Evolutionary conservation across 2,113 vertebrate genomes (phyloP).

Genomic region (Clinocottus analis): DNA sequence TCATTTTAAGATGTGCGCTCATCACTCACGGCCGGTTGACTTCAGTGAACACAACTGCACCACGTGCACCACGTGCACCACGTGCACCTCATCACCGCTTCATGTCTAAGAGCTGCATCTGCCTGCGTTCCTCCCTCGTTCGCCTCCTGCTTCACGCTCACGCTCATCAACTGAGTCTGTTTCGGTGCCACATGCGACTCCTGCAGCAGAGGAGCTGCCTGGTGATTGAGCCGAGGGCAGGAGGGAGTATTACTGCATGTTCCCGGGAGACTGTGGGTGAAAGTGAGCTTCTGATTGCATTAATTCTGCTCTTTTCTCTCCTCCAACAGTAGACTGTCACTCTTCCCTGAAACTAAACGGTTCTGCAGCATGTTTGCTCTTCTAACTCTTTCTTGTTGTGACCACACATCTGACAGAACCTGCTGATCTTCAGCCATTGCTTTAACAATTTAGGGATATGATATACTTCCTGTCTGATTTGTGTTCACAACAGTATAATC

Average conservation of each 20-base stretch:
- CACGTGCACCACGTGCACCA: too few relatives aligned
- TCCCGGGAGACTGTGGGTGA: conserved; percentile 9
- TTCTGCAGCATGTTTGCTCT: conserved; percentile 9
- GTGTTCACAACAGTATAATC: conserved; percentile 28
- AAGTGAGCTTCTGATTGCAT: conserved; percentile 21
- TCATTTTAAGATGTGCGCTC: conserved; percentile 72
- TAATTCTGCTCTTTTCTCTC: conserved; percentile 16
- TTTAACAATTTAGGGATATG: not conserved
- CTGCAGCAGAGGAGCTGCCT: conserved; percentile 33
- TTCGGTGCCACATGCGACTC: conserved; percentile 32
- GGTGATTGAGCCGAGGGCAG: conserved; percentile 27
- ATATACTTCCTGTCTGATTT: conserved; percentile 29
- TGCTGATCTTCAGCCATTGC: not conserved
- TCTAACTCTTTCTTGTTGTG: not conserved
- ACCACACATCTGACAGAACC: not conserved
- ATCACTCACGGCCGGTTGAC: conserved; percentile 66
- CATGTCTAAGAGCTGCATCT: conserved; percentile 71
- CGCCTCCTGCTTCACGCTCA: conserved; percentile 11
- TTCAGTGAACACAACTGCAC: conserved; percentile 57
- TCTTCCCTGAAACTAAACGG: conserved; percentile 28
- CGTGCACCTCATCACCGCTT: conserved; percentile 76
- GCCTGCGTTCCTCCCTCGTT: conserved; percentile 65
- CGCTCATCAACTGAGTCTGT: conserved; percentile 48
- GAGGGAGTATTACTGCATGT: conserved; percentile 9
- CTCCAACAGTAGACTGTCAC: not conserved